Base-by-base conservation (phyloP, 2,888 invertebrate species). In the Camptogramma bilineatum region DNA sequence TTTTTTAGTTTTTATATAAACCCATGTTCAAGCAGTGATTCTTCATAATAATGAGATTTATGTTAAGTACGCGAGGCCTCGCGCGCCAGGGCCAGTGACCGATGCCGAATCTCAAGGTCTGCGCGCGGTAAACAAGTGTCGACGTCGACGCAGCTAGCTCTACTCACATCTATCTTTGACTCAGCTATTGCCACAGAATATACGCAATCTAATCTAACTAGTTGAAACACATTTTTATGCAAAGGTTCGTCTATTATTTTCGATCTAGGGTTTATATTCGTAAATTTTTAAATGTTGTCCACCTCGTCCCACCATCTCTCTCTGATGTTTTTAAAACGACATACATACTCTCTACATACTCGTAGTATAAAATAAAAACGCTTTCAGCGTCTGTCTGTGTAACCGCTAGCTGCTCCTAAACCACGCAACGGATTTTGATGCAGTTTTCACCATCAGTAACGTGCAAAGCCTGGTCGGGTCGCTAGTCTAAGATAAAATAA, bases 21-120 rank as follows among this genome's bases (percentile, higher is more conserved):
- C 34, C 34, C 34, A 34, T 34, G 34, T 42, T 42, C 4, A 42
- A 16, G 42, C 42, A 16, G 44, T 44, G 2, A 17, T 7, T 44
- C 39, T n/a, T 39, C 44, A 44, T 85, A 83, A 84, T 85, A 84
- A 84, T 82, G 86, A 83, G 80, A 84, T 80, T 73, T 81, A 84
- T 80, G 76, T 31, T 52, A 52, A 44, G 50, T 51, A 28, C 51
- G 44, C 54, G 42, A 50, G 54, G 79, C 77, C 83, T 79, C 84
- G 78, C 80, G 80, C 75, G 51, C 44, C 59, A 47, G 85, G 90
- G 92, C 84, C 91, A 91, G 75, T 91, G 92, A 91, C 92, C 92
- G 90, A 80, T 70, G 90, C 87, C 91, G 83, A 93, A 92, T 90
- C 83, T 91, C 92, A 93, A 93, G 92, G 92, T 88, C 91, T 86